These are phyloP conservation scores for Xanthorhoe spadicearia DNA, from an alignment of 2,888 invertebrate species.

Conservation along the genomic window DNA sequence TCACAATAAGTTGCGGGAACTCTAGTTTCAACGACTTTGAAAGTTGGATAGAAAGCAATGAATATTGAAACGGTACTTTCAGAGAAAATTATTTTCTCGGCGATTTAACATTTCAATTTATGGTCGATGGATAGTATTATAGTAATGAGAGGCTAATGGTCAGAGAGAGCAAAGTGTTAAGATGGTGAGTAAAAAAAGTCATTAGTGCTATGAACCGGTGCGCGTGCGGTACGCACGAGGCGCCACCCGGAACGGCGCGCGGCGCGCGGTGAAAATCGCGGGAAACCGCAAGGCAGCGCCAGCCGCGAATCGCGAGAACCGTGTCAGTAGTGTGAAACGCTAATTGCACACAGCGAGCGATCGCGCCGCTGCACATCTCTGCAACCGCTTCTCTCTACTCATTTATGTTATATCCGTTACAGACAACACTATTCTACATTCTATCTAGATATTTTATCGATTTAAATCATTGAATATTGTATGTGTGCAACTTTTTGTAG, in stretches of 20 bases:
- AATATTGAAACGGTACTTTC: slow-evolving; percentile 29
- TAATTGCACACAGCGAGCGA: slow-evolving; percentile 75
- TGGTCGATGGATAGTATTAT: slow-evolving; percentile 23
- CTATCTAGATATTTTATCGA: slow-evolving; percentile 9
- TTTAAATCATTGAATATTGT: slow-evolving; percentile 16
- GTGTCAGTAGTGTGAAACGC: slow-evolving; percentile 84
- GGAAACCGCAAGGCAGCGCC: slow-evolving; percentile 80
- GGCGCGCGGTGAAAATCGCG: slow-evolving; percentile 81
- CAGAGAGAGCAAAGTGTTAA: slow-evolving; percentile 59
- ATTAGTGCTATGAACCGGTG: slow-evolving; percentile 72
- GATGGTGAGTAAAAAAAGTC: slow-evolving; percentile 60
- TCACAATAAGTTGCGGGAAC: slow-evolving; percentile 38
- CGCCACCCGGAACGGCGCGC: slow-evolving; percentile 82
- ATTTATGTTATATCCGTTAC: slow-evolving; percentile 44
- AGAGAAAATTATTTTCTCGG: slow-evolving; percentile 40
- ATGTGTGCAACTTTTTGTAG: neutral
- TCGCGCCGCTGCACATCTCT: slow-evolving; percentile 63
- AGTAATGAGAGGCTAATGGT: slow-evolving; percentile 45
- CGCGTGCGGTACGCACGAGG: slow-evolving; percentile 67
- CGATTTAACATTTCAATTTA: slow-evolving; percentile 40
- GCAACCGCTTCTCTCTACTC: slow-evolving; percentile 53
- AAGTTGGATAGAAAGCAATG: slow-evolving; percentile 37
- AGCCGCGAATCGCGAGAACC: slow-evolving; percentile 78
- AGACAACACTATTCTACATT: slow-evolving; percentile 16
- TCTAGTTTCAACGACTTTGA: slow-evolving; percentile 34